Evolutionary conservation across 2,113 vertebrate species (phyloP).

Genomic region (Ranitomeya imitator): DNA sequence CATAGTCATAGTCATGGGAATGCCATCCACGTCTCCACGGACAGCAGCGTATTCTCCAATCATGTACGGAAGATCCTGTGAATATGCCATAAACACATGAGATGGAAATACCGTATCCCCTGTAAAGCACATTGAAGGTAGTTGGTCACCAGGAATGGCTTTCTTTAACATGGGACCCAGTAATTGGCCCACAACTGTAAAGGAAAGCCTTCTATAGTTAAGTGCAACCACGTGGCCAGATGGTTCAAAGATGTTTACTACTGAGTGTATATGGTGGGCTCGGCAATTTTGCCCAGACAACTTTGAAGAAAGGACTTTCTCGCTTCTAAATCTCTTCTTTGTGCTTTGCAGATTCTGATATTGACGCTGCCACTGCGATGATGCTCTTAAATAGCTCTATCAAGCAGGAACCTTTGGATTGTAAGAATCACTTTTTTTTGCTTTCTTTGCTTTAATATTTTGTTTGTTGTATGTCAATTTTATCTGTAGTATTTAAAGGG

Average conservation of each 20-base stretch:
- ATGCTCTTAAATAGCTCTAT: slow-evolving; percentile 99
- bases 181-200: too few species aligned
- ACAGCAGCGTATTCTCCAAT: too few species aligned
- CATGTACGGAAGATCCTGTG: too few species aligned
- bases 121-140: too few species aligned
- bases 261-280: not conserved
- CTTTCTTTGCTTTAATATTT: not conserved
- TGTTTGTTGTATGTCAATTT: not conserved
- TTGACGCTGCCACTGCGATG: slow-evolving; percentile 99
- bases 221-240: not conserved
- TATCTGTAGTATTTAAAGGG: not conserved
- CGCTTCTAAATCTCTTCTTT: not conserved
- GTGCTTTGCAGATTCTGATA: slow-evolving; percentile 86
- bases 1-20: too few species aligned
- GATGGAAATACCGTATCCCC: too few species aligned
- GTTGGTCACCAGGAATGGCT: too few species aligned
- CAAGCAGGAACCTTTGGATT: slow-evolving; percentile 91
- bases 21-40: too few species aligned
- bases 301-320: not conserved
- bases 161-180: too few species aligned
- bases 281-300: not conserved
- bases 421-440: slow-evolving; percentile 80
- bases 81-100: too few species aligned
- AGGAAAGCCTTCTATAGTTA: too few species aligned
- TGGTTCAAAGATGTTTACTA: not conserved